Percentiles rank a stretch among this genome's conserved stretches.
These are phyloP conservation scores for Mythimna pallens DNA, from an alignment of 2,888 invertebrate species.

Conservation along the genomic window DNA sequence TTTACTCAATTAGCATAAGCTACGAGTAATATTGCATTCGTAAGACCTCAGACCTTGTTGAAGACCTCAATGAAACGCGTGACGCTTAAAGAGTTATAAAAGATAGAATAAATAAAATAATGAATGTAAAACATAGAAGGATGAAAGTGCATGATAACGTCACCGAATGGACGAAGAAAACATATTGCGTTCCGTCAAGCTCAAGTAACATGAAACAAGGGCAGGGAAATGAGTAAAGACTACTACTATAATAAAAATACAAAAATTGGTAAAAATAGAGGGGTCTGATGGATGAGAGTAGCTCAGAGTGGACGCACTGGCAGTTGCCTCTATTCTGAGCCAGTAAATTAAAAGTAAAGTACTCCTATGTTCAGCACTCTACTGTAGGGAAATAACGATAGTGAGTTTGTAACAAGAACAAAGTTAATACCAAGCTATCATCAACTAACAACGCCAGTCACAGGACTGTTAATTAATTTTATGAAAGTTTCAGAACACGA, in stretches of 20 bases:
- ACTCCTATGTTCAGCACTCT: not conserved
- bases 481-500: not conserved
- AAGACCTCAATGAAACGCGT: not conserved
- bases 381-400: not conserved
- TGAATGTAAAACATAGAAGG: not conserved
- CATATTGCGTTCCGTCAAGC: not conserved
- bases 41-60: not conserved
- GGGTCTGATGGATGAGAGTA: too few relatives aligned
- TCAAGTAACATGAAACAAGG: not conserved
- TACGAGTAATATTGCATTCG: not conserved
- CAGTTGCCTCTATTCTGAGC: too few relatives aligned
- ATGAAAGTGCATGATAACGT: not conserved
- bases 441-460: not conserved
- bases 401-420: not conserved
- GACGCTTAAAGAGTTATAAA: not conserved
- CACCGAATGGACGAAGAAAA: not conserved
- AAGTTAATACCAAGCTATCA: not conserved
- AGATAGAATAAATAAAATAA: not conserved
- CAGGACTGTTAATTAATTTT: not conserved
- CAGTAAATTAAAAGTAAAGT: too few relatives aligned
- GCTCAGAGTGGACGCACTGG: not conserved
- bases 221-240: not conserved
- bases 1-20: conserved; percentile 34
- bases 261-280: not conserved
- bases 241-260: not conserved